Conservation (phyloP, 2,113 vertebrate species). For the Balaenoptera acutorostrata region DNA sequence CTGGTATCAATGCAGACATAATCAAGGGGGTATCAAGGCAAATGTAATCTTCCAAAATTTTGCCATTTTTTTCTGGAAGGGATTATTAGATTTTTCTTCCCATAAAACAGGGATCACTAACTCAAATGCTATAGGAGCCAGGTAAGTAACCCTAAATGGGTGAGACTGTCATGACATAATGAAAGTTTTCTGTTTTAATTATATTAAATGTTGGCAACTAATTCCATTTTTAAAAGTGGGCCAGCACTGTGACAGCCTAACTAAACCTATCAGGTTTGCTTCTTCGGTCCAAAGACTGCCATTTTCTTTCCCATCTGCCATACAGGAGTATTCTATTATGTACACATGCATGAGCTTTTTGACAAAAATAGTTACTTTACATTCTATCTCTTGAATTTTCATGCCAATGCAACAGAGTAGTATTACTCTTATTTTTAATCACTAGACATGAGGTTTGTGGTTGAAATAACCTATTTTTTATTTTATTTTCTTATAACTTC, state of each 20-base stretch:
- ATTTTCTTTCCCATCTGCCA: neutral
- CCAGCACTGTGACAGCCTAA: neutral
- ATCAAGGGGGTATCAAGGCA: neutral
- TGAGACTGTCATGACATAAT: neutral
- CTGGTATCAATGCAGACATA: neutral
- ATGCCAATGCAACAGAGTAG: neutral
- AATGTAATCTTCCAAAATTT: neutral
- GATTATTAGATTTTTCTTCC: neutral
- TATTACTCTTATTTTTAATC: constrained; percentile 8
- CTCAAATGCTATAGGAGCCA: neutral
- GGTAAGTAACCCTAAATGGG: neutral
- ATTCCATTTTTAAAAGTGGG: neutral
- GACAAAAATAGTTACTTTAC: neutral
- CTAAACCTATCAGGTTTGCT: neutral
- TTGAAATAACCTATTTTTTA: neutral
- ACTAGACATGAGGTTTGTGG: neutral
- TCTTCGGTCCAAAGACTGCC: neutral
- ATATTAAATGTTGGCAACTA: neutral
- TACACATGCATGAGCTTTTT: neutral
- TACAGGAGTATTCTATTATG: neutral
- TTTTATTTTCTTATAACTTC: neutral
- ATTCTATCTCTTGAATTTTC: neutral
- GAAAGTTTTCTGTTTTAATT: neutral
- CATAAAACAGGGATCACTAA: neutral
- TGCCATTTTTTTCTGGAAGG: constrained; percentile 9